Evolutionary conservation across 2,888 invertebrate species (phyloP), one percentile per base, ranked within the genome.

Genomic region (Galerucella pusilla): DNA sequence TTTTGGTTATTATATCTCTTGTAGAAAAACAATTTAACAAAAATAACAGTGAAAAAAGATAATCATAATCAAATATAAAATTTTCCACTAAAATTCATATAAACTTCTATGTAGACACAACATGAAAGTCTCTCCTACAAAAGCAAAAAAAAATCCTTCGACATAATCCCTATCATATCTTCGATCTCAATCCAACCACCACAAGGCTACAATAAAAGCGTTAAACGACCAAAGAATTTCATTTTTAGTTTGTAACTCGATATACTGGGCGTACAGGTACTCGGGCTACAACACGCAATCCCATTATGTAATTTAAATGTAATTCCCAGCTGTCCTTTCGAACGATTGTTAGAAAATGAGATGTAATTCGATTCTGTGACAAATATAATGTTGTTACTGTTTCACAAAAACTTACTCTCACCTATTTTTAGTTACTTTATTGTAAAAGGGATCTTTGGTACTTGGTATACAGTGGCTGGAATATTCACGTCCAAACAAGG

Each of bases 361-460:
- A 25, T 64, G 80, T 80, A 80, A 80, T 77, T 80, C 74, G 78
- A 80, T 79, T 78, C 78, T 68, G 77, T 73, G 75, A 79, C 77
- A 78, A 79, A 78, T 79, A 75, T 79, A 76, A 79, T 74, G 77
- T 76, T 75, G 79, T 78, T 78, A 82, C 80, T 79, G 77, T 84
- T 82, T 82, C 81, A 84, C 84, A 84, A 85, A 83, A 80, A 80
- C 82, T 81, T 46, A 9, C 64, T 45, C 45, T 11, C 82, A 80
- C 80, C 81, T 82, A 83, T 84, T 83, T 42, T 46, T 46, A 16
- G 63, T 35, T 14, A 63, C 57, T 57, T 16, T 16, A 57, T 20
- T 20, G 20, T 16, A 57, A 42, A 42, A 20, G 57, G 57, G 57
- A 57, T 57, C 57, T 57, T 57, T 20, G 57, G n/a, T 57, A 20